Conservation (phyloP, 1,140 invertebrate species). For the Parapsyche elsis region DNA sequence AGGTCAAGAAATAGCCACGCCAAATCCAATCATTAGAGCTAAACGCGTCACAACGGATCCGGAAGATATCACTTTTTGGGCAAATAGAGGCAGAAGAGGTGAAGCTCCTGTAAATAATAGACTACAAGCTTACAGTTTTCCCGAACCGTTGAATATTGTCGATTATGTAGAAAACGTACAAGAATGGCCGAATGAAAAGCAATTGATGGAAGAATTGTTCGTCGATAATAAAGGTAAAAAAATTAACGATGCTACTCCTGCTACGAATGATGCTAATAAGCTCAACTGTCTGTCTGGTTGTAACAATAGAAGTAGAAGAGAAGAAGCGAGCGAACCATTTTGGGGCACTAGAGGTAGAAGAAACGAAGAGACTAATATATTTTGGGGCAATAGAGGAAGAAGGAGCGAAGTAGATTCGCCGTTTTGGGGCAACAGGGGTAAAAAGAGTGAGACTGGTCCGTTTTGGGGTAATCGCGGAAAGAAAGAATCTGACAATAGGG, state of each 20-base stretch:
- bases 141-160: not conserved
- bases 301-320: slow-evolving; percentile 57
- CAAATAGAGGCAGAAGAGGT: slow-evolving; percentile 59
- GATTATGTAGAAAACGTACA: slow-evolving; percentile 31
- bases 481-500: slow-evolving; percentile 39
- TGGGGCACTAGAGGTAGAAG: slow-evolving; percentile 50
- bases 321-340: slow-evolving; percentile 50
- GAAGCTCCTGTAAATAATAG: slow-evolving; percentile 15
- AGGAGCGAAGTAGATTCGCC: slow-evolving; percentile 50
- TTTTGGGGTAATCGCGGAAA: slow-evolving; percentile 56
- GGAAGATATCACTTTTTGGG: slow-evolving; percentile 58
- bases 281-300: slow-evolving; percentile 53
- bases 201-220: slow-evolving; percentile 52
- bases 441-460: slow-evolving; percentile 46
- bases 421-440: slow-evolving; percentile 55
- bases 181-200: slow-evolving; percentile 55
- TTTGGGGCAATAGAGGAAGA: slow-evolving; percentile 60
- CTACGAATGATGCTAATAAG: slow-evolving; percentile 52
- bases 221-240: slow-evolving; percentile 60
- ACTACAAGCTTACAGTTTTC: not conserved
- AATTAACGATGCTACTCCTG: slow-evolving; percentile 55
- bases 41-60: slow-evolving; percentile 51
- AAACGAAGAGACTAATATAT: slow-evolving; percentile 53
- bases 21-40: slow-evolving; percentile 29
- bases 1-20: slow-evolving; percentile 8